These are phyloP conservation scores for Rhinopomastus cyanomelas DNA, from an alignment of 2,113 vertebrate species.

Conservation along the genomic window DNA sequence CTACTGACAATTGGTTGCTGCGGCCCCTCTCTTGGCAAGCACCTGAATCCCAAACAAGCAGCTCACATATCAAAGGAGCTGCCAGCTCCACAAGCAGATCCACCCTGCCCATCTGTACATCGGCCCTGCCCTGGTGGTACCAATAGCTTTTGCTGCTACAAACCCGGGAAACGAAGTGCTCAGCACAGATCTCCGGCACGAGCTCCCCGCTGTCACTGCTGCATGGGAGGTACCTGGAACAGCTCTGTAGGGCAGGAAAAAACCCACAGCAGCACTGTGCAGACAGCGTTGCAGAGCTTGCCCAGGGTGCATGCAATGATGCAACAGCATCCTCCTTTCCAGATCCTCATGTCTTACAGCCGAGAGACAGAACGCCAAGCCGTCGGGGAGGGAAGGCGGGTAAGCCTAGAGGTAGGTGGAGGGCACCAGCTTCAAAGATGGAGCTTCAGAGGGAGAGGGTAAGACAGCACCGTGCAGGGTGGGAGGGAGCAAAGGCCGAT, in stretches of 20 bases:
- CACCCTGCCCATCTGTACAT: constrained; percentile 4
- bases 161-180: background rate
- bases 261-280: background rate
- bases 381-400: background rate
- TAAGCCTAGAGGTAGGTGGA: background rate
- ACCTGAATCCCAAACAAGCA: background rate
- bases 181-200: background rate
- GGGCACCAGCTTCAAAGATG: background rate
- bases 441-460: background rate
- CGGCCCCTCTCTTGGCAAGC: constrained; percentile 59
- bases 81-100: constrained; percentile 41
- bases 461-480: background rate
- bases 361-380: background rate
- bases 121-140: background rate
- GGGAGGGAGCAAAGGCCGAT: background rate
- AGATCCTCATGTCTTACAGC: background rate
- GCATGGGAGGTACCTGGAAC: background rate
- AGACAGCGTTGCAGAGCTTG: background rate
- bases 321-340: background rate
- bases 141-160: background rate
- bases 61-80: constrained; percentile 66
- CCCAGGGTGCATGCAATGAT: background rate
- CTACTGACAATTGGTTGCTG: constrained; percentile 54
- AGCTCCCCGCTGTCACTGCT: fast-evolving
- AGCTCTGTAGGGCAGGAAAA: background rate